Evolutionary conservation across 2,888 invertebrate genomes (phyloP), one percentile per base, ranked within the genome.

Genomic region (Heliconius charithonia): DNA sequence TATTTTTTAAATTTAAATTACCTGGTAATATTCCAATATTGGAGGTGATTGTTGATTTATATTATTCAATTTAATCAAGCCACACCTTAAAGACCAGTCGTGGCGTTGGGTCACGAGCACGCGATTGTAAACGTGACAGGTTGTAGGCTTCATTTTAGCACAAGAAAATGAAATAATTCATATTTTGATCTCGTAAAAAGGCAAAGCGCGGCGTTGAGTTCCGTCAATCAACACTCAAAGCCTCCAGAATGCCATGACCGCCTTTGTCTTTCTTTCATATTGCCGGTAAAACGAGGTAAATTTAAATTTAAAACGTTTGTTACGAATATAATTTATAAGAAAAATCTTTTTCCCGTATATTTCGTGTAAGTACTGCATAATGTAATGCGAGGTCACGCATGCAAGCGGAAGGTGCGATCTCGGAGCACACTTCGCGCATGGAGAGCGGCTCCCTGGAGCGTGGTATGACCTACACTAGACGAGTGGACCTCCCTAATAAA

Each of bases 321-420:
- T 41, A 62, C 37, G 16, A 25, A 62, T 41, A 74, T 74, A 63
- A 62, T 22, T 74, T 62, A n/a, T 4, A 41, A 41, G 41, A 25
- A 74, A 77, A 79, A 78, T 75, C 71, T 78, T 74, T 78, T 77
- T 37, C 37, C 59, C 69, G 65, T 81, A 75, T 29, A 77, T 80
- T 81, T 76, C 73, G 78, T 76, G 77, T 72, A 79, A 79, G 81
- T 79, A 79, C 77, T 77, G 72, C 79, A 77, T 79, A 79, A 80
- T 77, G 71, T 81, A 86, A 89, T 90, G 90, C 90, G 83, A 83
- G 87, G 90, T 89, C 91, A 91, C 89, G 91, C 89, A 85, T 85
- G 86, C 82, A 78, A 74, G 81, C 79, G 79, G 81, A 82, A 82
- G 82, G 81, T 76, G 82, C 82, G 84, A 85, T 84, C 89, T 84